Evolutionary conservation across 1,140 invertebrate species (phyloP), one percentile per base, ranked within the genome.

Genomic region (Zaprionus nigranus): DNA sequence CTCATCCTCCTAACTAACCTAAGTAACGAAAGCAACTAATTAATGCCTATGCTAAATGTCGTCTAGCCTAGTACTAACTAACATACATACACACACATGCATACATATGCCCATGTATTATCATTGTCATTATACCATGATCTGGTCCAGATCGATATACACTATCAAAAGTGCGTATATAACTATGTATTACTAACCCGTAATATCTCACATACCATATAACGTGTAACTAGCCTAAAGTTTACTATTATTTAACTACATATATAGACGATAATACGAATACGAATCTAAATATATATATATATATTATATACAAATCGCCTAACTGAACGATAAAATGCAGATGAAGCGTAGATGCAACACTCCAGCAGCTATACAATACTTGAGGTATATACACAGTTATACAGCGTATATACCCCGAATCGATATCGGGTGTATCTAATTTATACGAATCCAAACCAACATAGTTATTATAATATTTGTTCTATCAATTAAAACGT

Each of bases 1-100:
- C 68, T 78, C 78, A 83, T 87, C 68, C 73, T 72, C 26, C 34
- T 40, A 34, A 66, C 20, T 51, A 30, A 17, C 66, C 53, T 67
- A 66, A 76, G 74, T 81, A 84, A 86, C 83, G 83, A 88, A 88
- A 88, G 84, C 85, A 88, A 88, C 85, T 88, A 88, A 87, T 70
- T 65, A 84, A 81, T 83, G 79, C 85, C 84, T 86, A 84, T 88
- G 84, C 84, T 84, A 88, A 80, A 88, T 88, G 84, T 87, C 77
- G 80, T 87, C 81, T 84, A 75, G 78, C 75, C 64, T 71, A 75
- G 60, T 71, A 22, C 63, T 65, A 60, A 60, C 26, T 34, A 49
- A 67, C 54, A 34, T 22, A 38, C 20, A 34, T 3, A 53, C 24
- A 38, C 20, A 34, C 1, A 53, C 24, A 63, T 5, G 53, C 66